Percentiles rank a stretch among this genome's conserved stretches.
Evolutionary conservation across 1,140 invertebrate species (phyloP).

Genomic region (Coelopa frigida): DNA sequence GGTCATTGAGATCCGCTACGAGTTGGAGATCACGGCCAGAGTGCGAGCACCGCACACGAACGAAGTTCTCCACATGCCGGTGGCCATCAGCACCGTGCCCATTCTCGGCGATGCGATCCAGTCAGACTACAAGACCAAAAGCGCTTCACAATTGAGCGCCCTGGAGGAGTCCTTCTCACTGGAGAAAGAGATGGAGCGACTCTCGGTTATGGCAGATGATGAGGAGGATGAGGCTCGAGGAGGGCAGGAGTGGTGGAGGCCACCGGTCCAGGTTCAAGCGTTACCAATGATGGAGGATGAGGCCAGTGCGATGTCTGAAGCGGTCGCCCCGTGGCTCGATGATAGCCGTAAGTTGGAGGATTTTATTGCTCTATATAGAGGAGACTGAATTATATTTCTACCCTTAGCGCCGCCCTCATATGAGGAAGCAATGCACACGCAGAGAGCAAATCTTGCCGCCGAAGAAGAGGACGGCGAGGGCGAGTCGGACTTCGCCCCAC

Average conservation of each 20-base stretch:
- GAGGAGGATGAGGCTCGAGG: too few relatives aligned
- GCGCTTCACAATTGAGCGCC: too few relatives aligned
- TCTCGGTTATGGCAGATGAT: too few relatives aligned
- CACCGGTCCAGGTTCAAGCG: neutral
- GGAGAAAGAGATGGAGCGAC: too few relatives aligned
- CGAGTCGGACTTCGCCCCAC: conserved; percentile 23
- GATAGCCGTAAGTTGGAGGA: conserved; percentile 1
- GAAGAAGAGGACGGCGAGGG: conserved; percentile 16
- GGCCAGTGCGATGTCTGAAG: neutral
- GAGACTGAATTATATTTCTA: too few relatives aligned
- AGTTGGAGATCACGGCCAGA: conserved; percentile 51
- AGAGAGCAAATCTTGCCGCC: conserved; percentile 15
- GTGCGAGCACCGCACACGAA: conserved; percentile 46
- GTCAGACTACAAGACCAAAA: too few relatives aligned
- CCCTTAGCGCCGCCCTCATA: conserved; percentile 31
- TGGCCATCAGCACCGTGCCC: conserved; percentile 55
- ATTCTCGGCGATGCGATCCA: too few relatives aligned
- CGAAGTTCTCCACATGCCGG: conserved; percentile 43
- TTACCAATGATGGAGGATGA: neutral
- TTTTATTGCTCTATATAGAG: too few relatives aligned
- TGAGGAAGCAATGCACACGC: conserved; percentile 32
- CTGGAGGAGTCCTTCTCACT: too few relatives aligned
- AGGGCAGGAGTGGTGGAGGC: neutral
- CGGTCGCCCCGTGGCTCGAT: neutral
- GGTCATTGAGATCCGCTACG: conserved; percentile 63